Percentiles rank a stretch among this genome's conserved stretches.
Evolutionary conservation across 2,797 vertebrate genomes (phyloP).

Genomic region (Astyanax mexicanus): DNA sequence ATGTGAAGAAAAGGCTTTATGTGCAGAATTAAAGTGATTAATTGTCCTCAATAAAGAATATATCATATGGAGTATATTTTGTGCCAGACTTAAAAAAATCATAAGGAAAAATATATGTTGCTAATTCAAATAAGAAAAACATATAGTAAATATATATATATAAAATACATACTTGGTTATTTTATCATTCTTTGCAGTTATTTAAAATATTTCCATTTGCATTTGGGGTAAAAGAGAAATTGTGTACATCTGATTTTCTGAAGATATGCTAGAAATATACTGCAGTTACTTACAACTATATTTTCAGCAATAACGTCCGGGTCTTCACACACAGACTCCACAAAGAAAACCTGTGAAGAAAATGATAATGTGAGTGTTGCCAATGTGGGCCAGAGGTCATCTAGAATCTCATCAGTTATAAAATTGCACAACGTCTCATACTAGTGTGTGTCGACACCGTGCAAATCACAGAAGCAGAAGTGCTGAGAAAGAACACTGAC

Average conservation of each 20-base stretch:
- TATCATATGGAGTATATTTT: too few relatives aligned
- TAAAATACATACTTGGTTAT: too few relatives aligned
- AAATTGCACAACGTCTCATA: neutral
- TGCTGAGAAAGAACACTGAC: too few relatives aligned
- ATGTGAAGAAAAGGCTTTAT: neutral
- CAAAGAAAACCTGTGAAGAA: constrained; percentile 89
- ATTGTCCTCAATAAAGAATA: too few relatives aligned
- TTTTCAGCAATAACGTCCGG: constrained; percentile 97
- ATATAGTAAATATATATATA: too few relatives aligned
- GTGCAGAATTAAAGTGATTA: too few relatives aligned
- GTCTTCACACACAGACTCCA: constrained; percentile 97
- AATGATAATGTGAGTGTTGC: neutral
- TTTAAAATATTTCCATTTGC: too few relatives aligned
- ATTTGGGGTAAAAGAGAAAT: too few relatives aligned
- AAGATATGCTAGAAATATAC: neutral
- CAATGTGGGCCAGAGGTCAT: neutral
- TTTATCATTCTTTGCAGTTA: too few relatives aligned
- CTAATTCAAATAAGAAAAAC: too few relatives aligned
- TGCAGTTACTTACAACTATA: constrained; percentile 88
- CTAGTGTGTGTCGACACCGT: neutral
- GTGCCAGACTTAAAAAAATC: too few relatives aligned
- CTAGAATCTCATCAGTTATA: neutral
- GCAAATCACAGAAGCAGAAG: neutral
- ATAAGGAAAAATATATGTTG: too few relatives aligned
- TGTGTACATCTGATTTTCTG: neutral